These are phyloP conservation scores for Archocentrus centrarchus DNA, from an alignment of 2,113 vertebrate genomes.

Conservation along the genomic window DNA sequence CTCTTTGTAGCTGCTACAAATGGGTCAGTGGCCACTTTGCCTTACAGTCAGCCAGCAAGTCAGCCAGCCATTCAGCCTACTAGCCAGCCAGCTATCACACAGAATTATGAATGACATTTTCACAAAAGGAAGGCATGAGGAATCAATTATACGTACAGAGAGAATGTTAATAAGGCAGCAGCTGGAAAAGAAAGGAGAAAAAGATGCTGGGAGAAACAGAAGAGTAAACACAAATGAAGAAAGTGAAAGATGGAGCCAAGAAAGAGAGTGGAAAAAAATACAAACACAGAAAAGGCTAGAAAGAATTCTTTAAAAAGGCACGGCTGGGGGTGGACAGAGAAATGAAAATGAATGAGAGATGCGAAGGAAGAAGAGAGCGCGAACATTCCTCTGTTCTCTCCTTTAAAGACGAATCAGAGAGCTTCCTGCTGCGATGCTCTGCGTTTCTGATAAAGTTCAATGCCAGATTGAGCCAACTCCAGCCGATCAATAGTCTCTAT, in stretches of 20 bases:
- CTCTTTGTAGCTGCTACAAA: constrained; percentile 74
- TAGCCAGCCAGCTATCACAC: constrained; percentile 71
- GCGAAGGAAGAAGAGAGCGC: constrained; percentile 42
- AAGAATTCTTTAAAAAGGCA: constrained; percentile 48
- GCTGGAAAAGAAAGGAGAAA: constrained; percentile 43
- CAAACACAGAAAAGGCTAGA: background rate
- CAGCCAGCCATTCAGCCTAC: constrained; percentile 39
- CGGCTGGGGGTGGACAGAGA: constrained; percentile 54
- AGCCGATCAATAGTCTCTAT: constrained; percentile 60
- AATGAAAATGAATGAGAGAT: constrained; percentile 69
- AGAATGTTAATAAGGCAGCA: constrained; percentile 74
- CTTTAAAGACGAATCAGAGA: constrained; percentile 63
- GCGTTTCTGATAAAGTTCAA: constrained; percentile 72
- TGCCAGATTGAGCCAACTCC: constrained; percentile 65
- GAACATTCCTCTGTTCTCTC: constrained; percentile 65
- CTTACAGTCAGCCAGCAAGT: constrained; percentile 55
- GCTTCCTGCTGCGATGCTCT: constrained; percentile 67
- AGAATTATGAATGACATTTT: constrained; percentile 81
- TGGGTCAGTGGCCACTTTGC: constrained; percentile 77
- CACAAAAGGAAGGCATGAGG: constrained; percentile 77
- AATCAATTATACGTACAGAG: constrained; percentile 78
- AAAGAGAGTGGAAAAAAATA: background rate
- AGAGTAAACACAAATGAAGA: constrained; percentile 58
- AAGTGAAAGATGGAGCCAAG: constrained; percentile 53
- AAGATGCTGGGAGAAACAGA: constrained; percentile 22